Base-by-base conservation (phyloP, 2,797 vertebrate species). In the Xenopus petersii region DNA sequence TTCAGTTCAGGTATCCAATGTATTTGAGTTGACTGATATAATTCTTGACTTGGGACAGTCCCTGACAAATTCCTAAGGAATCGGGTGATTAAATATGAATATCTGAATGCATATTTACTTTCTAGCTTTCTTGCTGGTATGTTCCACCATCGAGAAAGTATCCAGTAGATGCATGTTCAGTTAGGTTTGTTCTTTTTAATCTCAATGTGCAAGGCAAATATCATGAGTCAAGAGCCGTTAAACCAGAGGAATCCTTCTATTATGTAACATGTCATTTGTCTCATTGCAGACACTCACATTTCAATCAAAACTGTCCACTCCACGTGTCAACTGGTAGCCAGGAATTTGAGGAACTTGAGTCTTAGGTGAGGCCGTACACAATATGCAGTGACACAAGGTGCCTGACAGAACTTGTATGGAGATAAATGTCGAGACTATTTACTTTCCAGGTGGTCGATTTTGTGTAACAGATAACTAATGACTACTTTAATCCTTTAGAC, bases 401-500 rank as follows among this genome's bases (percentile, higher is more conserved):
- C 83, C 78, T 88, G 84, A 88, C 54, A 82, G 83, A 82, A 88
- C 83, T 85, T 84, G 84, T 79, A 81, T 65, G 75, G 81, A 69
- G 75, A 60, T 79, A 80, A 82, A 79, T n/a, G 80, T 84, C 87
- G 84, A 80, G 89, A 88, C 77, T 77, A 83, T 87, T 83, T 82
- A 78, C 71, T 86, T 93, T 92, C 88, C 88, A 86, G 80, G 63
- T 85, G 75, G 87, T 85, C 85, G 86, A 86, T 70, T 81, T 77
- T 80, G 80, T 79, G 78, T 75, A 80, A 91, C 81, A 82, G 89
- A 90, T 86, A 85, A 78, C 87, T 86, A 84, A 82, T 85, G 89
- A 89, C 87, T 82, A 82, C 83, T 83, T 87, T 87, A 92, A 91
- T 77, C 80, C 84, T 87, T 87, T 87, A 86, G 89, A 88, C 90